Conservation (phyloP, 2,113 vertebrate species). For the Engystomops pustulosus region DNA sequence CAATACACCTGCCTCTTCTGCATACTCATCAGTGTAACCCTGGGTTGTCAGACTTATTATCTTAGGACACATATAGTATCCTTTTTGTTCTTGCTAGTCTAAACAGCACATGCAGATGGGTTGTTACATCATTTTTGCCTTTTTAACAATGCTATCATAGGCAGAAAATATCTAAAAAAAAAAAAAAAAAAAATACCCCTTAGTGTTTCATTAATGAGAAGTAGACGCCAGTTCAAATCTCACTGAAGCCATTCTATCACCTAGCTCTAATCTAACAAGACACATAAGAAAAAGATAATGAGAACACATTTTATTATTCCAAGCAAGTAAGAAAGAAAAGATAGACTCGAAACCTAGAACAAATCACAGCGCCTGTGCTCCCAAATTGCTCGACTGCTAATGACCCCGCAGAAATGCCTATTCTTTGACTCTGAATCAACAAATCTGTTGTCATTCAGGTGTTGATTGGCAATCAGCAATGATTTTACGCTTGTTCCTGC, state of each 20-base stretch:
- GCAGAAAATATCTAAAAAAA: not conserved
- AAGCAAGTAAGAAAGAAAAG: conserved; percentile 34
- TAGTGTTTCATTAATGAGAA: conserved; percentile 9
- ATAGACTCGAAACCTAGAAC: not conserved
- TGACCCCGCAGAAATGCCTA: conserved; percentile 2
- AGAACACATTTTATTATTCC: conserved; percentile 27
- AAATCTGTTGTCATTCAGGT: conserved; percentile 25
- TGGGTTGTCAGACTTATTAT: not conserved
- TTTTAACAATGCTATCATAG: conserved; percentile 13
- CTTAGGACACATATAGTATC: not conserved
- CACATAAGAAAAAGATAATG: conserved; percentile 26
- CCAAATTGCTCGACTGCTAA: conserved; percentile 14
- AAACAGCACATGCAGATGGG: not conserved
- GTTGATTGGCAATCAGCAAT: conserved; percentile 24
- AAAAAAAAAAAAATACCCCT: not conserved
- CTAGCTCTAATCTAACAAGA: conserved; percentile 4
- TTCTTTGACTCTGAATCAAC: conserved; percentile 12
- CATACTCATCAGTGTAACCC: not conserved
- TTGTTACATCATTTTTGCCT: conserved; percentile 12
- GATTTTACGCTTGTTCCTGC: not conserved
- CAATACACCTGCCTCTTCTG: not conserved
- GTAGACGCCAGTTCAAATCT: not conserved
- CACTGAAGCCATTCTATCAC: conserved; percentile 26
- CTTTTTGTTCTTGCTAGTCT: not conserved
- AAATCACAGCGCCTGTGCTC: conserved; percentile 15